These are phyloP conservation scores for Drosophila gaucha DNA, from an alignment of 2,888 invertebrate species.

Conservation along the genomic window DNA sequence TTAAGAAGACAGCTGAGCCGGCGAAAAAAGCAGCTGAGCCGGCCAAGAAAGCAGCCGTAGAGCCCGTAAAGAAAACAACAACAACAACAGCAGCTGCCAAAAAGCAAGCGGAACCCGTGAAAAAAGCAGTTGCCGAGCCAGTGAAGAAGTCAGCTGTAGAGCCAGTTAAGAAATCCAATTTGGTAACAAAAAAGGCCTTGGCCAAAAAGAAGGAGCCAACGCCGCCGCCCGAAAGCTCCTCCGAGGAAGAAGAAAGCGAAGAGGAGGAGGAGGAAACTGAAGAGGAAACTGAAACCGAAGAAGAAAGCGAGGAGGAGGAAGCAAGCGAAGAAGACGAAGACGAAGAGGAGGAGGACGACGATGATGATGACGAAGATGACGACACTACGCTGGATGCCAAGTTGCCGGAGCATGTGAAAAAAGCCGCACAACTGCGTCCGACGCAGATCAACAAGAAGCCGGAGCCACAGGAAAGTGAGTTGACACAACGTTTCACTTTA, in stretches of 20 bases:
- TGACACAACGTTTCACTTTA: constrained; percentile 82
- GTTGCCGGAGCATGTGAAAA: constrained; percentile 70
- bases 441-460: constrained; percentile 74
- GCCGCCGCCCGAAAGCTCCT: constrained; percentile 75
- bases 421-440: constrained; percentile 66
- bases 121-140: constrained; percentile 45
- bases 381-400: constrained; percentile 65
- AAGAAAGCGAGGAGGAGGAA: constrained; percentile 66
- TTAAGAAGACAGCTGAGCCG: constrained; percentile 67
- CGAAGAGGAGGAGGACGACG: constrained; percentile 64
- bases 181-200: constrained; percentile 51
- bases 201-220: constrained; percentile 82
- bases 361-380: constrained; percentile 58
- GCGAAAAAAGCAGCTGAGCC: constrained; percentile 53
- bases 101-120: constrained; percentile 48
- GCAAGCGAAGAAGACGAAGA: constrained; percentile 65
- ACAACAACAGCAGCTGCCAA: constrained; percentile 41
- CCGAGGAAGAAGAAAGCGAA: constrained; percentile 65
- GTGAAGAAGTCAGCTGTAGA: constrained; percentile 60
- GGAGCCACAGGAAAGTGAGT: constrained; percentile 81
- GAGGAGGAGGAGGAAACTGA: constrained; percentile 22
- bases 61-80: constrained; percentile 53
- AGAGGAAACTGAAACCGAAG: constrained; percentile 56
- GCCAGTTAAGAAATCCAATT: constrained; percentile 48
- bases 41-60: constrained; percentile 44